Evolutionary conservation across 2,888 invertebrate species (phyloP), one percentile per base, ranked within the genome.

Genomic region (Exocentrus adspersus): DNA sequence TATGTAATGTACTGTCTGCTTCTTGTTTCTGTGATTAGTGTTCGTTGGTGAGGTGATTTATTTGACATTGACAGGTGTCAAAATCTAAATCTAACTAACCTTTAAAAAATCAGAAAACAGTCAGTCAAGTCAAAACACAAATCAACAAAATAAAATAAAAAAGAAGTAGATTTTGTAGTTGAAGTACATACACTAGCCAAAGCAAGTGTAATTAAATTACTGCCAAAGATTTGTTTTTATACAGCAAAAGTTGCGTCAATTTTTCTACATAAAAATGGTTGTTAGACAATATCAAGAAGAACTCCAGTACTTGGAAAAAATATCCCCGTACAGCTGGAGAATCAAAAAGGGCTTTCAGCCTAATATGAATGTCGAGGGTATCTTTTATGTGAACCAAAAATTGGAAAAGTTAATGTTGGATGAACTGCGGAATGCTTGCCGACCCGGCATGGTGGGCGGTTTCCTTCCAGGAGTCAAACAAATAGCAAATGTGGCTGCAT

Each of bases 321-420:
- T 97, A 2, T 90, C 88, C 75, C 88, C 92, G 10, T 86, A 91
- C 78, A 90, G 90, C 74, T 99, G 98, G 96, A 89, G 87, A 78
- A 99, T 99, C 68, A 98, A 98, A 79, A 98, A 95, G 81, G 98
- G 98, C 2, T 99, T 99, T 82, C 98, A 99, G 79, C 97, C 98
- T 0, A 98, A 98, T 78, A 99, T 99, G 99, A 97, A 96, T 77
- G 97, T 98, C 9, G 99, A 99, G 84, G 99, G 99, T 14, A 85
- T 94, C 21, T 99, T 99, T 83, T 99, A 97, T 82, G 98, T 98
- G 0, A 99, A 99, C 80, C 87, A 87, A 65, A 89, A 90, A 4
- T 85, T 99, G 72, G 98, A 99, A 82, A 91, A 90, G 75, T 85
- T 99, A 1, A 99, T 99, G 98, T 90, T 99, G 79, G 98, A 99